Evolutionary conservation across 1,140 invertebrate species (phyloP).

Genomic region (Agraylea sexmaculata): DNA sequence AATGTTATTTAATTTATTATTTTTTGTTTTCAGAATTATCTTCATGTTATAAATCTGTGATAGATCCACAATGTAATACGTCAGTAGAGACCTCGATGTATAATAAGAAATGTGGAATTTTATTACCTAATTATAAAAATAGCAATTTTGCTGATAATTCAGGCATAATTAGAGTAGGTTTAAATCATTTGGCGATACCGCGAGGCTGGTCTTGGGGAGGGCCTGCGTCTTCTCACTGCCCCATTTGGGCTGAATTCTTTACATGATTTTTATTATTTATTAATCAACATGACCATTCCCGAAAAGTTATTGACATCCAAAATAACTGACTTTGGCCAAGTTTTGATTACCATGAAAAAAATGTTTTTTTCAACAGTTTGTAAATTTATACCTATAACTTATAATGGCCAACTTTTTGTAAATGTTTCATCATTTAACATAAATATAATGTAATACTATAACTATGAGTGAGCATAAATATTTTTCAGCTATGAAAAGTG

Average conservation of each 20-base stretch:
- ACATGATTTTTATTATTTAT: no score
- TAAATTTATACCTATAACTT: no score
- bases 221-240: conserved; percentile 56
- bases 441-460: no score
- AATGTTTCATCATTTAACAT: no score
- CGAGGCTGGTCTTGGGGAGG: conserved; percentile 72
- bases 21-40: conserved; percentile 17
- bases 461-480: no score
- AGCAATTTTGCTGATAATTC: conserved; percentile 38
- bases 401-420: no score
- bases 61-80: conserved; percentile 27
- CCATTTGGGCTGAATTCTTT: conserved; percentile 50
- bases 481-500: no score
- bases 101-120: conserved; percentile 25
- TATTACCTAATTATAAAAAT: conserved; percentile 25
- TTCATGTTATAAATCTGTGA: conserved; percentile 23
- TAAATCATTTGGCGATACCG: conserved; percentile 67
- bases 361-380: no score
- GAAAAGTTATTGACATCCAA: no score
- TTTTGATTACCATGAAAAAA: no score
- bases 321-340: no score
- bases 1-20: not conserved
- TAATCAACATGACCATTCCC: no score
- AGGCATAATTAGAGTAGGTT: conserved; percentile 52
- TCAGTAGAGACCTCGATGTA: conserved; percentile 22